phyloP scores from a whole-genome alignment of 2,113 vertebrate genomes.

The Gobiocypris rarus region DNA sequence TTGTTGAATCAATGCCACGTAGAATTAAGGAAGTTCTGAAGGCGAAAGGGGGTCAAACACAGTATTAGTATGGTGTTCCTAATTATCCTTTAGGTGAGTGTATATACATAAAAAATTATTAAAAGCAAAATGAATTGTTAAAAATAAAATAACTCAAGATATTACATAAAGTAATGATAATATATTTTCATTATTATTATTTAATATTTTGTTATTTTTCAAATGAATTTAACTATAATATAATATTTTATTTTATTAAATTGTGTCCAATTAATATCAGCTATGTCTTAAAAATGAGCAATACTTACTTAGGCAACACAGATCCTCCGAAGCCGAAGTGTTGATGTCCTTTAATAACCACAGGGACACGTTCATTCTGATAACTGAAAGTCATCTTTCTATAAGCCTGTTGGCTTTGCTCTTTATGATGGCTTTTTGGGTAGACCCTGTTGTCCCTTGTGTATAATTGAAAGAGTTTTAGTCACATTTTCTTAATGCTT shows the following conservation, averaged over 20 bases:
- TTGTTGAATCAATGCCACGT: too few species aligned
- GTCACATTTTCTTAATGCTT: not conserved
- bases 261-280: not conserved
- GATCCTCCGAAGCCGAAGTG: constrained; percentile 67
- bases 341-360: constrained; percentile 66
- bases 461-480: not conserved
- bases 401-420: constrained; percentile 32
- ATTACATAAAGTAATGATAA: too few species aligned
- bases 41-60: too few species aligned
- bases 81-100: too few species aligned
- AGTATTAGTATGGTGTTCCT: too few species aligned
- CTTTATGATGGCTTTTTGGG: not conserved
- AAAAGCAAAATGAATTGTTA: too few species aligned
- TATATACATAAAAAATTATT: too few species aligned
- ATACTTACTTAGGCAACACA: constrained; percentile 57
- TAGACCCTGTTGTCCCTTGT: not conserved
- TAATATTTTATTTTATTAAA: not conserved
- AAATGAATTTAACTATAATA: not conserved
- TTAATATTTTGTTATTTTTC: too few species aligned
- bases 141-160: too few species aligned
- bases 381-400: constrained; percentile 54
- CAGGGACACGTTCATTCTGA: constrained; percentile 5
- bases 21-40: too few species aligned
- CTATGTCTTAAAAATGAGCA: not conserved
- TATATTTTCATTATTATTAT: too few species aligned